phyloP scores from a whole-genome alignment of 2,113 vertebrate species.

The Polypterus bichir region DNA sequence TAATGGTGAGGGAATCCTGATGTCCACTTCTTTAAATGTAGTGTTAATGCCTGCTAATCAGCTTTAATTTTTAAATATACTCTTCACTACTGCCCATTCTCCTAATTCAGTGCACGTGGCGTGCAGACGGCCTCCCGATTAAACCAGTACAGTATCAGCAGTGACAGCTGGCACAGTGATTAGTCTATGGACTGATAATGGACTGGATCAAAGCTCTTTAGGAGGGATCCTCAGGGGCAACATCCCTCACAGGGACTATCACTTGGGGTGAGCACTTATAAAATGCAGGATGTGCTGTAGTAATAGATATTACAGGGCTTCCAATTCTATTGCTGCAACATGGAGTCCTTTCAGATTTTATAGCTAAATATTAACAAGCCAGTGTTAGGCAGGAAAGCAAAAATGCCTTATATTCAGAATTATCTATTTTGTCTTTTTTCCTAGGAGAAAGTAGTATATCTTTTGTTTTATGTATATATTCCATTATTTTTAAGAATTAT shows the following conservation, averaged over 20 bases:
- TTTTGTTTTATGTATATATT: no score
- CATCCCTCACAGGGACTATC: constrained; percentile 16
- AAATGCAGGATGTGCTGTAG: background rate
- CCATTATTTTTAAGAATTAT: no score
- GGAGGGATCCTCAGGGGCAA: constrained; percentile 31
- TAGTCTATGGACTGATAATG: constrained; percentile 38
- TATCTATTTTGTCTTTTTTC: no score
- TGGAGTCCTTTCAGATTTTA: background rate
- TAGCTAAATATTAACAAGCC: background rate
- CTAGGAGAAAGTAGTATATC: no score
- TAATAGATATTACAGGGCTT: background rate
- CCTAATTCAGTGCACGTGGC: constrained; percentile 31
- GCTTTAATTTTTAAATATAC: constrained; percentile 52
- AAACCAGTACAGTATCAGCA: constrained; percentile 19
- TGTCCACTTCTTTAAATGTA: constrained; percentile 33
- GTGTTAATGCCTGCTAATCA: constrained; percentile 39
- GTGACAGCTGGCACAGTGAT: constrained; percentile 56
- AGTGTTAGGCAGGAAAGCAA: no score
- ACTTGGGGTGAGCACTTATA: constrained; percentile 6
- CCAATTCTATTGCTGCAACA: background rate
- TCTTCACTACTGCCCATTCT: constrained; percentile 30
- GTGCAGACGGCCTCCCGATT: constrained; percentile 27
- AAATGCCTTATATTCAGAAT: no score
- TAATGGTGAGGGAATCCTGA: constrained; percentile 17
- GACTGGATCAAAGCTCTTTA: constrained; percentile 43